Evolutionary conservation across 2,797 vertebrate species (phyloP), one percentile per base, ranked within the genome.

Genomic region (Acipenser ruthenus): DNA sequence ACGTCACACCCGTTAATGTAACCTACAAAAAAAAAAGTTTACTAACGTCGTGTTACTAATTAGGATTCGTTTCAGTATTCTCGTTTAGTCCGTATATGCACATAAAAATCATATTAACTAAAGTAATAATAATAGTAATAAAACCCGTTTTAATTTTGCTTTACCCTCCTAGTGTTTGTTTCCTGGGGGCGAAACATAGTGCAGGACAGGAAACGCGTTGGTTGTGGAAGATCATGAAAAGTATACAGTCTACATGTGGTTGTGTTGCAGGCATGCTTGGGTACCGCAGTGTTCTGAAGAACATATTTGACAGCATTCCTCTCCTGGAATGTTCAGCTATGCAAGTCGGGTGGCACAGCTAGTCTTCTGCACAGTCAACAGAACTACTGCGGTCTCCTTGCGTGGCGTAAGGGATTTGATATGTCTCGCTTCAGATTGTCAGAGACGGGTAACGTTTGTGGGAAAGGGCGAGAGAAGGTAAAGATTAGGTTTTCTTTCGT

Each of bases 311-410:
- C 37, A 37, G 37, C 37, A 67, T 53, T 15, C n/a, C 2, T 10
- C 49, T 4, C 60, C 23, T 66, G 71, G 47, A 73, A 80, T 78
- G 74, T 76, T 49, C 51, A 70, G 5, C 64, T 75, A 62, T 75
- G 65, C 11, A 47, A 7, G 13, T 62, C 55, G 59, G 6, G 62
- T 70, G 58, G 52, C 49, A 2, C 64, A 65, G 9, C 6, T 70
- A 11, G n/a, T 71, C 60, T 65, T 10, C 15, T 7, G 62, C 52
- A 69, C 71, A 8, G 56, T 58, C 18, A 66, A 53, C 18, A 64
- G 49, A 70, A 4, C 7, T 7, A 11, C 10, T 23, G 47, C 64
- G 4, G 18, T 63, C 52, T 47, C 62, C 9, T 48, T 66, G 65
- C 48, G 60, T 11, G 62, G 55, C 6, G 6, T 60, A 63, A 69